phyloP scores from a whole-genome alignment of 2,113 vertebrate genomes.

The Oncorhynchus gorbuscha region DNA sequence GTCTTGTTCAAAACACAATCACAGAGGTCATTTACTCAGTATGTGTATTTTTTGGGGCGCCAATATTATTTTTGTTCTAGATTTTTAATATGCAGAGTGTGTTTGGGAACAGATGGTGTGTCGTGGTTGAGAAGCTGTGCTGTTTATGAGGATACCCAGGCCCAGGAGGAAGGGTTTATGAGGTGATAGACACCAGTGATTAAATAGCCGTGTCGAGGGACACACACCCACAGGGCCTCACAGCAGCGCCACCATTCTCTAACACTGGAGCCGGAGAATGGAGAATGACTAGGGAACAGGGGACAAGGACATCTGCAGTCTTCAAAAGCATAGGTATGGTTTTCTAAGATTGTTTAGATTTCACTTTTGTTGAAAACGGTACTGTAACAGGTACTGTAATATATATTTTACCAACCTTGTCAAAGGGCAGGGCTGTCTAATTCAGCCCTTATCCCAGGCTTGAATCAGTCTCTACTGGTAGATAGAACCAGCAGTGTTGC shows the following conservation, averaged over 20 bases:
- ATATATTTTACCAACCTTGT: no score
- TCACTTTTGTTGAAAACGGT: no score
- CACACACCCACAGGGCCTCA: constrained; percentile 31
- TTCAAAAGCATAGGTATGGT: background rate
- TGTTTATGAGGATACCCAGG: constrained; percentile 46
- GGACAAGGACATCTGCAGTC: no score
- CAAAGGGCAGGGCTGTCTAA: no score
- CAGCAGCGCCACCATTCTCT: constrained; percentile 4
- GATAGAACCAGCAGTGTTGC: no score
- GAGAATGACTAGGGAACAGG: no score
- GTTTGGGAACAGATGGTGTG: constrained; percentile 47
- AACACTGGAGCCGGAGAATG: constrained; percentile 19
- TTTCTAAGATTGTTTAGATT: no score
- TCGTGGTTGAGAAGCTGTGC: constrained; percentile 45
- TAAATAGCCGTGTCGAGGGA: constrained; percentile 38
- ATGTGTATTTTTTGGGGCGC: constrained; percentile 10
- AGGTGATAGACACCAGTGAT: constrained; percentile 47
- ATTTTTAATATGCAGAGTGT: constrained; percentile 39
- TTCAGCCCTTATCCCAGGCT: no score
- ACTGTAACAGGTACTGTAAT: no score
- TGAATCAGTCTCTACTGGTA: no score
- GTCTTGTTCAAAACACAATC: constrained; percentile 27
- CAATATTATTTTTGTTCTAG: constrained; percentile 44
- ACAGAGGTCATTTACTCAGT: constrained; percentile 33
- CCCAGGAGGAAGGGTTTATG: constrained; percentile 46